Evolutionary conservation across 1,140 invertebrate genomes (phyloP), one percentile per base, ranked within the genome.

Genomic region (Muscidifurax raptorellus): DNA sequence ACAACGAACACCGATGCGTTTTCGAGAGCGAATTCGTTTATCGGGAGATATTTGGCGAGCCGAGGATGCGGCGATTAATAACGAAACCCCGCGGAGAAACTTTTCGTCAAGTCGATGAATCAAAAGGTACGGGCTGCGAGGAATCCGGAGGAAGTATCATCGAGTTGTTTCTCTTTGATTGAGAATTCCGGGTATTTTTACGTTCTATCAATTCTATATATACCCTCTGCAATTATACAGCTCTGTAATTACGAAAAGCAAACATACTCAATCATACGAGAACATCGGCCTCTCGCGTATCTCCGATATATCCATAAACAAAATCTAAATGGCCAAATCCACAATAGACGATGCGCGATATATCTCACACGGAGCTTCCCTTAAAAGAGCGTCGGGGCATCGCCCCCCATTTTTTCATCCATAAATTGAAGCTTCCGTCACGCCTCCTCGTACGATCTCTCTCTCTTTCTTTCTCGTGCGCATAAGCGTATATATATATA

Each of bases 371-470:
- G 18, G 3, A n/a, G 52, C 22, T 59, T 59, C 52, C 52, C 52
- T 22, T 59, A 59, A 59, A 59, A 59, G 52, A 59, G 22, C 52
- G 18, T 59, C 22, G 52, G 52, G n/a, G 52, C 66, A 69, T 27
- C 66, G 66, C 64, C 47, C 78, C 27, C 67, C 28, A 12, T 72
- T 72, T 72, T 44, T 66, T 59, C 76, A 78, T 64, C 28, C 80
- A 83, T 83, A 83, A 86, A 86, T 83, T 52, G 76, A 83, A 71
- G 85, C 85, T 86, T 86, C 85, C 85, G 80, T 80, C 80, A 86
- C 85, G 85, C 80, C 85, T 86, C 76, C 66, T 67, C 75, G 27
- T 30, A 66, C 44, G 15, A 30, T 71, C 52, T 59, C 52, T 59
- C 52, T 59, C 13, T 7, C n/a, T n/a, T n/a, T n/a, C n/a, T n/a